A percentile compares a stretch with the other conserved stretches of the same genome.
Conservation (phyloP, 1,140 invertebrate species). For the Temnothorax curvispinosus region DNA sequence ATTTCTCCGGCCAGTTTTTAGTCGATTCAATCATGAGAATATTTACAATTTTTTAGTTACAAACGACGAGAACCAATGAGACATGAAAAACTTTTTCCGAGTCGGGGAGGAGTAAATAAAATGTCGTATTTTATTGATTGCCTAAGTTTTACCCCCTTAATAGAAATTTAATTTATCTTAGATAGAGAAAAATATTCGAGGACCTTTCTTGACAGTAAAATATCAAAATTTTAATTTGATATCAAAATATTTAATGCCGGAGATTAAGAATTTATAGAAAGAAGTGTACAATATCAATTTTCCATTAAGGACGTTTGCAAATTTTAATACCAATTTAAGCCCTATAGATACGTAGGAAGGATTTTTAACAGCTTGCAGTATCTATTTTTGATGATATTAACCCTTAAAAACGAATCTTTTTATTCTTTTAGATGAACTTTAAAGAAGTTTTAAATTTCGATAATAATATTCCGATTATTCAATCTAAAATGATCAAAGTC, state of each 20-base stretch:
- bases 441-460: not conserved
- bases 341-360: not conserved
- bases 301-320: not conserved
- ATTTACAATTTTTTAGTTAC: not conserved
- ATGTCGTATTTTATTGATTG: not conserved
- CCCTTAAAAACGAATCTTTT: not conserved
- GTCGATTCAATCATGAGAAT: not conserved
- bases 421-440: not conserved
- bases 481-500: not conserved
- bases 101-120: not conserved
- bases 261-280: not conserved
- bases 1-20: constrained; percentile 14
- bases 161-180: not conserved
- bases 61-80: not conserved
- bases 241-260: not conserved
- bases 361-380: not conserved
- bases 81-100: not conserved
- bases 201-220: not conserved
- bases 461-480: not conserved
- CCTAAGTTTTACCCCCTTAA: not conserved
- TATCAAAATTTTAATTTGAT: not conserved
- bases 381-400: not conserved
- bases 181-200: not conserved
- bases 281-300: not conserved
- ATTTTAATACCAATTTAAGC: not conserved